phyloP scores from a whole-genome alignment of 2,113 vertebrate species.

The Illadopsis cleaveri region DNA sequence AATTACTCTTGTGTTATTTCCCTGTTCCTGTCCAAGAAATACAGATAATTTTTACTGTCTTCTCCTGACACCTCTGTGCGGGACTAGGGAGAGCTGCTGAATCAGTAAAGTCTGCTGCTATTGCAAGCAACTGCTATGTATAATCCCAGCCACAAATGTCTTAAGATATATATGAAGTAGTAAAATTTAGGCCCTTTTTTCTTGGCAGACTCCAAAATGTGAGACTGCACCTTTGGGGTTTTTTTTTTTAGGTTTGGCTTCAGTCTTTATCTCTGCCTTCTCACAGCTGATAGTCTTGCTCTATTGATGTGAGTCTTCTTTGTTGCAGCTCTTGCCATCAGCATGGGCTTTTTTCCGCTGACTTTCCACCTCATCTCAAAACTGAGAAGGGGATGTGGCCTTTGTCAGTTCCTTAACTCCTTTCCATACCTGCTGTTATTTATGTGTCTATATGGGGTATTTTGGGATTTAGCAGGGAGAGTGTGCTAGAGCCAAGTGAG shows the following conservation, averaged over 20 bases:
- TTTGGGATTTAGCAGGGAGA: neutral
- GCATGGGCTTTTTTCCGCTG: neutral
- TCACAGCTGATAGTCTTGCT: neutral
- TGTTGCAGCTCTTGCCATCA: neutral
- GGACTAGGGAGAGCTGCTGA: neutral
- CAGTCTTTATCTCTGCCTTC: neutral
- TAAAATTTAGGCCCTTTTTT: neutral
- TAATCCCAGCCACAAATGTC: neutral
- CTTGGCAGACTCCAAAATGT: neutral
- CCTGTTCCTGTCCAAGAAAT: neutral
- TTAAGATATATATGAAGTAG: neutral
- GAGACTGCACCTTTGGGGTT: neutral
- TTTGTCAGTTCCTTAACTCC: neutral
- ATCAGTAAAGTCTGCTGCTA: neutral
- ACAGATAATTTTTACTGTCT: neutral
- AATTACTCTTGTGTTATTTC: neutral
- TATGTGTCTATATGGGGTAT: neutral
- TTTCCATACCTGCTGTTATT: neutral
- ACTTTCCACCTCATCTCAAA: neutral
- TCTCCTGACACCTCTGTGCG: neutral
- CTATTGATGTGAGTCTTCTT: neutral
- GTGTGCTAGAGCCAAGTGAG: neutral
- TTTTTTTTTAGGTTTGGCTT: neutral
- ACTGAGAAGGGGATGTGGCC: neutral
- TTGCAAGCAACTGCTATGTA: neutral